These are phyloP conservation scores for Halcyon malimbica DNA, from an alignment of 2,113 vertebrate genomes.

Conservation along the genomic window DNA sequence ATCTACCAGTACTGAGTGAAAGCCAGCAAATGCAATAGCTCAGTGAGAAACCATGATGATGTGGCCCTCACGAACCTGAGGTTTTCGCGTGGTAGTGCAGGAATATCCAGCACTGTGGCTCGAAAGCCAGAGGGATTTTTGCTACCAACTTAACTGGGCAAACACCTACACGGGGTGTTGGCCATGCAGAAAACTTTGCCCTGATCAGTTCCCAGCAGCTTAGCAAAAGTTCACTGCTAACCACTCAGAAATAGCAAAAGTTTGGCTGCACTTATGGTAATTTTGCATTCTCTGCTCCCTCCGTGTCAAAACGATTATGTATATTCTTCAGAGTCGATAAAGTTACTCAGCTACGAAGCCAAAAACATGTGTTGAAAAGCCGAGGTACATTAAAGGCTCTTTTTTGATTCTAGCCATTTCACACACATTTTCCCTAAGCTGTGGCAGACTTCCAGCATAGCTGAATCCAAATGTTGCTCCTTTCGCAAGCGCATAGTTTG, in stretches of 20 bases:
- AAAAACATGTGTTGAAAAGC: slow-evolving; percentile 44
- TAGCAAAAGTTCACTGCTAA: not conserved
- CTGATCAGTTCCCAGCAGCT: not conserved
- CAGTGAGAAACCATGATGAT: not conserved
- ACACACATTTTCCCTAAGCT: slow-evolving; percentile 1
- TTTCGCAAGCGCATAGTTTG: not conserved
- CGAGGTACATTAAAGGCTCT: not conserved
- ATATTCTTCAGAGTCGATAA: not conserved
- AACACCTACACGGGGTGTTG: not conserved
- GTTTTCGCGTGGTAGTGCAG: not conserved
- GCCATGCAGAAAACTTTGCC: not conserved
- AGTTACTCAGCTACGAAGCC: slow-evolving; percentile 1
- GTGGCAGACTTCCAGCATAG: slow-evolving; percentile 3
- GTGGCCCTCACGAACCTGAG: not conserved
- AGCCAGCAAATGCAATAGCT: not conserved
- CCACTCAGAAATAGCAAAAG: not conserved
- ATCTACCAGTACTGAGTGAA: not conserved
- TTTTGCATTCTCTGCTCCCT: slow-evolving; percentile 4
- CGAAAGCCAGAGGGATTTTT: not conserved
- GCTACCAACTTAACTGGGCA: rapidly evolving
- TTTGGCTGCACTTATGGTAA: not conserved
- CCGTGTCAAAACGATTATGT: not conserved
- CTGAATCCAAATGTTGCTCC: not conserved
- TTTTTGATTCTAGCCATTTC: slow-evolving; percentile 28
- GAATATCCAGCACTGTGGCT: not conserved